Evolutionary conservation across 2,797 vertebrate genomes (phyloP).

Genomic region (Lithobates pipiens): DNA sequence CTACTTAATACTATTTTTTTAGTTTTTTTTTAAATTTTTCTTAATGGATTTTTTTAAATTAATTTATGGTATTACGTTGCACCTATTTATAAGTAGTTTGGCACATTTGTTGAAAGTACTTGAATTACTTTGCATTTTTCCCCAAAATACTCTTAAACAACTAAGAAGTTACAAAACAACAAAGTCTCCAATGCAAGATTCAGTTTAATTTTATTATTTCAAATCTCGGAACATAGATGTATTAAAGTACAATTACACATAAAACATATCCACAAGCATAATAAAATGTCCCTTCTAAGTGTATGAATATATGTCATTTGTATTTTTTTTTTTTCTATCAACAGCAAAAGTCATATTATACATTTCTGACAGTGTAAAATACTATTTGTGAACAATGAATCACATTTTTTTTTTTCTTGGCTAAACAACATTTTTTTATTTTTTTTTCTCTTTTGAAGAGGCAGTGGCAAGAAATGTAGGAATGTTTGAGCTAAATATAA

Average conservation of each 20-base stretch:
- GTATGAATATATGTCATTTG: conserved; percentile 71
- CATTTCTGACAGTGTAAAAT: conserved; percentile 69
- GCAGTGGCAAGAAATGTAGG: conserved; percentile 69
- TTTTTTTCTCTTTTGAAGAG: conserved; percentile 49
- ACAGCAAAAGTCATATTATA: conserved; percentile 79
- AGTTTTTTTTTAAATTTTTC: too few species aligned
- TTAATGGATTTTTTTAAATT: too few species aligned
- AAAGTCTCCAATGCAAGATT: conserved; percentile 78
- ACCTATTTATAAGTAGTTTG: too few species aligned
- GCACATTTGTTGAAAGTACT: too few species aligned
- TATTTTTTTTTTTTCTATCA: conserved; percentile 66
- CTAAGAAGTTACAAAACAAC: not conserved
- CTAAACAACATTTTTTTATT: conserved; percentile 65
- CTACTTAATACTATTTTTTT: too few species aligned
- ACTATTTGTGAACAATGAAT: conserved; percentile 69
- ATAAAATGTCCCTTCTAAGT: conserved; percentile 70
- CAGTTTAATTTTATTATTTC: conserved; percentile 85
- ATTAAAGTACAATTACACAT: conserved; percentile 76
- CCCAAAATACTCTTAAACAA: not conserved
- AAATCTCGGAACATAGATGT: conserved; percentile 75
- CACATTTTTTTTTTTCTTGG: conserved; percentile 66
- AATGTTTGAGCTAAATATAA: conserved; percentile 35
- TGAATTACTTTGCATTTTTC: not conserved
- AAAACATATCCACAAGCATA: conserved; percentile 72
- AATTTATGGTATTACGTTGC: too few species aligned